Percentiles rank a stretch among this genome's conserved stretches.
phyloP scores from a whole-genome alignment of 2,113 vertebrate species.

The Kobus ellipsiprymnus region DNA sequence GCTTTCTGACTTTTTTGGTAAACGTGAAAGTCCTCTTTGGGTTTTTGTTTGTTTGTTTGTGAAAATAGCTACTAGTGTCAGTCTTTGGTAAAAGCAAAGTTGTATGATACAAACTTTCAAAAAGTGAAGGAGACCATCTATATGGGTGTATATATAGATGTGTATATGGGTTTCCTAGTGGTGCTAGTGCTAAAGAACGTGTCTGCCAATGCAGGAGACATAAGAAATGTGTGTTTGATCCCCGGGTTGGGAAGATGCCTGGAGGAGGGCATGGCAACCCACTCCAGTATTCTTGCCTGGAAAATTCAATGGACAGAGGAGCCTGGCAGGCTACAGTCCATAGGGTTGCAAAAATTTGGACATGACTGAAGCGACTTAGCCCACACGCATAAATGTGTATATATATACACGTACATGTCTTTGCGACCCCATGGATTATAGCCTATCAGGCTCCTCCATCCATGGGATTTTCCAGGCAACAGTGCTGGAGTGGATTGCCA shows the following conservation, averaged over 20 bases:
- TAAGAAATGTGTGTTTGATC: neutral
- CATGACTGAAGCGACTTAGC: neutral
- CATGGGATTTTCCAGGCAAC: too few relatives aligned
- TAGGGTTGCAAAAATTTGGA: rapidly evolving
- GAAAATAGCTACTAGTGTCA: neutral
- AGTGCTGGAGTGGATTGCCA: too few relatives aligned
- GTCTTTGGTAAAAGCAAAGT: neutral
- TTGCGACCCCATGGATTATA: too few relatives aligned
- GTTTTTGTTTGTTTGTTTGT: neutral
- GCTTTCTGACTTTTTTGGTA: neutral
- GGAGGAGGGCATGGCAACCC: neutral
- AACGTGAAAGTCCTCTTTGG: neutral
- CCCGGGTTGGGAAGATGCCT: neutral
- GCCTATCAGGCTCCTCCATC: too few relatives aligned
- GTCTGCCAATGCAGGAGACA: neutral
- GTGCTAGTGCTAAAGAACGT: rapidly evolving
- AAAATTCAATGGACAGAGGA: neutral
- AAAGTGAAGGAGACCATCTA: neutral
- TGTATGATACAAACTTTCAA: neutral
- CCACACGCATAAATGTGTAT: neutral
- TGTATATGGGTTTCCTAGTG: neutral
- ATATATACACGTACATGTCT: neutral
- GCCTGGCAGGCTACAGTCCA: neutral
- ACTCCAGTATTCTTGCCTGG: neutral
- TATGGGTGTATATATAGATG: neutral